Base-by-base conservation (phyloP, 2,888 invertebrate genomes). In the Caenorhabditis sp. region DNA sequence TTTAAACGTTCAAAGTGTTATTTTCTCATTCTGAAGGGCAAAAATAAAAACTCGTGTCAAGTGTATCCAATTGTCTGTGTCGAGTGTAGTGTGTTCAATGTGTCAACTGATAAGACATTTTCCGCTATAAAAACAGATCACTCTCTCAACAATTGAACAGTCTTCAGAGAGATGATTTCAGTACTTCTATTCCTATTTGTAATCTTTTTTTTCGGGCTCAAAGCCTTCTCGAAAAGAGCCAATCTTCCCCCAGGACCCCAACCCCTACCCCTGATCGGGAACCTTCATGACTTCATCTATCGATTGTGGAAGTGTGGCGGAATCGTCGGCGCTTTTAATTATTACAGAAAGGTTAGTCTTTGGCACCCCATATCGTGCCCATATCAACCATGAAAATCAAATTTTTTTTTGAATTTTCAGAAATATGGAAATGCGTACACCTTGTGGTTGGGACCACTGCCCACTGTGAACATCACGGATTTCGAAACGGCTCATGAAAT, bases 201-300 rank as follows among this genome's bases (percentile, higher is more conserved):
- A 2, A 6, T 10, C 12, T 38, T 38, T 38, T 10, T 38, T 12
- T 12, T 38, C 10, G 12, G 12, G 12, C 6, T 19, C 8, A 0
- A 7, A n/a, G n/a, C n/a, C n/a, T n/a, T n/a, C n/a, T n/a, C 1
- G 1, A 44, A 44, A 14, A 14, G 14, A 14, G 12, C 44, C 14
- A 10, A n/a, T 10, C n/a, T 66, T 1, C 75, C 75, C 0, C 75
- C 75, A 28, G 83, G 83, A 31, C 83, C 83, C 8, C 7, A 59
- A 28, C 79, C 83, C 26, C 68, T 79, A 14, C 83, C 83, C 8
- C 2, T 83, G 0, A 63, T 83, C 31, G 83, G 83, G 4, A 83
- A 79, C 38, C 31, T 80, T 22, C 83, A 73, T n/a, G 70, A 83
- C 14, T 14, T 83, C 7, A 69, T 16, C 3, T 64, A 68, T 19